Percentiles rank a stretch among this genome's conserved stretches.
phyloP scores from a whole-genome alignment of 1,140 invertebrate species.

The Pectinophora gossypiella region DNA sequence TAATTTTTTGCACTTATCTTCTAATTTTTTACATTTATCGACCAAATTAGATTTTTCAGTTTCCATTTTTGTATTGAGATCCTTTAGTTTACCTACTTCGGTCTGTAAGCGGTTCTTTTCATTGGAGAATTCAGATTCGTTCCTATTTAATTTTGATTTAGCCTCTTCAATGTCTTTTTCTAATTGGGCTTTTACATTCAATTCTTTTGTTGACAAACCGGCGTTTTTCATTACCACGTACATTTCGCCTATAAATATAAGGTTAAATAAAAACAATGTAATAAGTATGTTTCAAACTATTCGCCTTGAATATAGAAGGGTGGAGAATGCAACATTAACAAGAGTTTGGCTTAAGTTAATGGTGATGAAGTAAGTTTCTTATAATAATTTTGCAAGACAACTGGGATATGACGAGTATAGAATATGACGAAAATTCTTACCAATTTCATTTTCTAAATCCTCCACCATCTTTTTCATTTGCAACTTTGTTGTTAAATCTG shows the following conservation, averaged over 20 bases:
- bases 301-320: too few relatives aligned
- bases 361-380: neutral
- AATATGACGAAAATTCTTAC: too few relatives aligned
- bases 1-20: constrained; percentile 73
- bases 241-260: constrained; percentile 76
- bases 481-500: constrained; percentile 81
- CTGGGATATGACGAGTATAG: too few relatives aligned
- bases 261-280: neutral
- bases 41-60: constrained; percentile 61
- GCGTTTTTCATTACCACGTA: constrained; percentile 78
- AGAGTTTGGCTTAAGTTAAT: neutral
- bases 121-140: constrained; percentile 70
- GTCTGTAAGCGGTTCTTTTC: constrained; percentile 73
- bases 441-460: constrained; percentile 87
- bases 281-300: too few relatives aligned
- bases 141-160: constrained; percentile 66
- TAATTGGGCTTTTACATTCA: constrained; percentile 53
- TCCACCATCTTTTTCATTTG: constrained; percentile 87
- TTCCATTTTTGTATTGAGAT: constrained; percentile 64
- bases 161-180: constrained; percentile 71
- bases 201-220: constrained; percentile 74
- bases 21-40: constrained; percentile 71
- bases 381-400: too few relatives aligned
- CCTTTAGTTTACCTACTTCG: constrained; percentile 72
- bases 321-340: too few relatives aligned